Evolutionary conservation across 2,113 vertebrate genomes (phyloP).

Genomic region (Carettochelys insculpta): DNA sequence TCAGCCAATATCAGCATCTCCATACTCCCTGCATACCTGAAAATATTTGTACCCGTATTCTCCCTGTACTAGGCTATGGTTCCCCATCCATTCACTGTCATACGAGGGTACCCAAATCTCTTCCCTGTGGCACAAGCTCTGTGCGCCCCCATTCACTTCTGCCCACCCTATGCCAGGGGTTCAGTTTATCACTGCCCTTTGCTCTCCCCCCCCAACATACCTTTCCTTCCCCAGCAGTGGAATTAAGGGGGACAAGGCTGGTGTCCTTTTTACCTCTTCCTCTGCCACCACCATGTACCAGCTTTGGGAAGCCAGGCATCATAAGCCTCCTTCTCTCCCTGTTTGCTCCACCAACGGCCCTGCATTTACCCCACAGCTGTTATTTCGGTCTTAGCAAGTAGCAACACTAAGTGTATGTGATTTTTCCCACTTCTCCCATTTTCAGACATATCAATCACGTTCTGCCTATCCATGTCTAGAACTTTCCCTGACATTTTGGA

Average conservation of each 20-base stretch:
- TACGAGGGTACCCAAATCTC: background rate
- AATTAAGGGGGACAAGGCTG: background rate
- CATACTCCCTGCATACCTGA: background rate
- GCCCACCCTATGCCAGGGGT: too few relatives aligned
- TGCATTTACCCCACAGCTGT: background rate
- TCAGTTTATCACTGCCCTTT: background rate
- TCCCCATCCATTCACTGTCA: background rate
- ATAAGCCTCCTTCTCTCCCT: accelerated
- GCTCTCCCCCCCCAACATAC: background rate
- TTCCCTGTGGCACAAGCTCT: background rate
- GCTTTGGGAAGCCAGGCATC: background rate
- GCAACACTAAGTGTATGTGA: background rate
- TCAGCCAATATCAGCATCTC: background rate
- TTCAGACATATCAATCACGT: background rate
- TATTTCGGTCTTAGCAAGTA: background rate
- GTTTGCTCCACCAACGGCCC: accelerated
- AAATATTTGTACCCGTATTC: background rate
- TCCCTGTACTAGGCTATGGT: background rate
- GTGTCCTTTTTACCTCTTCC: background rate
- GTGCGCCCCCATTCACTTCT: background rate
- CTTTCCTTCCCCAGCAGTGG: background rate
- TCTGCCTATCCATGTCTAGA: background rate
- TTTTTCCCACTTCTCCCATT: background rate
- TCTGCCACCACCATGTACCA: accelerated
- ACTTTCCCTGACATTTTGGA: background rate